These are phyloP conservation scores for Melanotaenia boesemani DNA, from an alignment of 2,797 vertebrate genomes.

Conservation along the genomic window DNA sequence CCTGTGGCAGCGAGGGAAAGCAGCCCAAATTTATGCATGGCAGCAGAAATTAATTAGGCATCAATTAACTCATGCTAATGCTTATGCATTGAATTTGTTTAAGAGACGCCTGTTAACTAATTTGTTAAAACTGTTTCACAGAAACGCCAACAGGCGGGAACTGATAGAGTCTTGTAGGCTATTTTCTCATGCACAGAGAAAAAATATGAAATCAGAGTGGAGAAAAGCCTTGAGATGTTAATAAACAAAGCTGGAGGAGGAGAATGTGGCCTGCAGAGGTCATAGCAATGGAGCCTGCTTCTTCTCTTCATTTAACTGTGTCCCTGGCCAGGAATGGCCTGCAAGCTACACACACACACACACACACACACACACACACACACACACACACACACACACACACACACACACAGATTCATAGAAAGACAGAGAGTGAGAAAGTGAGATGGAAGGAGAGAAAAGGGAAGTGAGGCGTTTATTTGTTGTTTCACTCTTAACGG, in stretches of 20 bases:
- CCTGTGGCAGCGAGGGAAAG: slow-evolving; percentile 72
- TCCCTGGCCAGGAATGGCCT: slow-evolving; percentile 71
- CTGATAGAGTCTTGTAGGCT: slow-evolving; percentile 76
- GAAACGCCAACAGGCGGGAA: slow-evolving; percentile 72
- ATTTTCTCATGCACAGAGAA: slow-evolving; percentile 71
- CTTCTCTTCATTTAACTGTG: slow-evolving; percentile 75
- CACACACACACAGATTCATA: slow-evolving; percentile 36
- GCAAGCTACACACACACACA: slow-evolving; percentile 49
- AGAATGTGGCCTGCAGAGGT: slow-evolving; percentile 74
- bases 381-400: slow-evolving; percentile 26
- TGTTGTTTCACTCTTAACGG: slow-evolving; percentile 77
- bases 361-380: slow-evolving; percentile 22
- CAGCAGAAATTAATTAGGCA: slow-evolving; percentile 89
- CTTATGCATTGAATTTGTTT: slow-evolving; percentile 78
- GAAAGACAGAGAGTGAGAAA: slow-evolving; percentile 50
- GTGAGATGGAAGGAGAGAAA: slow-evolving; percentile 64
- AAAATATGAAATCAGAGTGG: slow-evolving; percentile 74
- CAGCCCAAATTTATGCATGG: slow-evolving; percentile 85
- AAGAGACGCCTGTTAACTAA: slow-evolving; percentile 83
- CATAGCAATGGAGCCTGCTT: slow-evolving; percentile 61
- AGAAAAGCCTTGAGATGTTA: slow-evolving; percentile 78
- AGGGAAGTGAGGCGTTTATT: slow-evolving; percentile 80
- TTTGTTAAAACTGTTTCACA: slow-evolving; percentile 83
- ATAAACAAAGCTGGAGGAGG: slow-evolving; percentile 76
- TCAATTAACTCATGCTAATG: slow-evolving; percentile 89